Evolutionary conservation across 30 jellyfish, hydroid and myxozoan species (phyloP), one percentile per base, ranked within the genome.

Genomic region (Rhopilema esculentum): DNA sequence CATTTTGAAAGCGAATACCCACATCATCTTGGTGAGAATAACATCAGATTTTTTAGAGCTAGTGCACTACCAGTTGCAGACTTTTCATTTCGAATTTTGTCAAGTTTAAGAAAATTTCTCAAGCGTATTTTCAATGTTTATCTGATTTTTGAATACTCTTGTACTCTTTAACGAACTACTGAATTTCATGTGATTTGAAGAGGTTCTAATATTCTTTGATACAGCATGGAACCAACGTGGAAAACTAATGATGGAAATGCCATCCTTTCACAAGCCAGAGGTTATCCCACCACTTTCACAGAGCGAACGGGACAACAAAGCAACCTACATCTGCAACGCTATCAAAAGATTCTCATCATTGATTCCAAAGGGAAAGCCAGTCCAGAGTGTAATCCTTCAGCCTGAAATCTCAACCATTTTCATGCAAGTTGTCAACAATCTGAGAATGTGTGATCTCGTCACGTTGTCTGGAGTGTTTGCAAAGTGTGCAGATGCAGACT

Each of bases 221-320:
- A n/a, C n/a, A n/a, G 77, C 27, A 16, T 67, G 73, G 26, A 28
- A 30, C 2, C 92, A 62, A 52, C 92, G 92, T 20, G 92, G 92
- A 28, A 84, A 22, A 70, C 92, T 84, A 74, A 84, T 84, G 69
- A 84, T 84, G 92, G 27, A 57, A 40, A 25, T 84, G 73, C 92
- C 92, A 12, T 71, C 86, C 51, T 70, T 84, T 75, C 92, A 84
- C 73, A 84, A 84, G 50, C 92, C 92, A 53, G 87, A 72, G 24
- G 31, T 84, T 26, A 32, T 84, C 48, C 92, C 92, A 40, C 74
- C 87, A 53, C n/a, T 84, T 85, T 24, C 80, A 6, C 57, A 78
- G 21, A 49, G 28, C 8, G 87, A 84, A 26, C 80, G 78, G 8
- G 87, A 70, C 18, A 84, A 69, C 48, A 84, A 84, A 51, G 86